Conservation (phyloP, 2,888 invertebrate species). For the Scaeva pyrastri region DNA sequence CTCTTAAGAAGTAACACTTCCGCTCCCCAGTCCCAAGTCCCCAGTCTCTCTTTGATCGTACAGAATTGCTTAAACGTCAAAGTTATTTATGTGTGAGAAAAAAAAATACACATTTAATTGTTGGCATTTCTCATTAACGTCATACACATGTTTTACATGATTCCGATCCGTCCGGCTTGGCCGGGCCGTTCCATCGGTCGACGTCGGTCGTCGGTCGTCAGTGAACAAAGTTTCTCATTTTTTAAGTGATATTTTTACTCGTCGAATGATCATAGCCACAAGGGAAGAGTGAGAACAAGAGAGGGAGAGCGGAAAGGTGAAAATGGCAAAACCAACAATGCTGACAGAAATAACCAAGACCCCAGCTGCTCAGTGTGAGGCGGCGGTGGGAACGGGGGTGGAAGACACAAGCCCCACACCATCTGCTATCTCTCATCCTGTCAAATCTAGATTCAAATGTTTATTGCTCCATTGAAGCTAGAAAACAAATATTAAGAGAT, state of each 20-base stretch:
- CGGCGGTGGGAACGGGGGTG: no score
- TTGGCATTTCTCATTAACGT: constrained; percentile 41
- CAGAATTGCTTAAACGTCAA: not conserved
- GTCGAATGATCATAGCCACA: constrained; percentile 1
- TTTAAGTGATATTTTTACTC: constrained; percentile 22
- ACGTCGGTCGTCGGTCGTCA: constrained; percentile 44
- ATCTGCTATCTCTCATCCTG: constrained; percentile 5
- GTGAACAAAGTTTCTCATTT: constrained; percentile 5
- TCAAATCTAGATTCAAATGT: not conserved
- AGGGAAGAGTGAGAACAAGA: not conserved
- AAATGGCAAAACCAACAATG: not conserved
- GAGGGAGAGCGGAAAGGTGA: not conserved
- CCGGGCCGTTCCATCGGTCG: no score
- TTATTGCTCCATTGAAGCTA: not conserved
- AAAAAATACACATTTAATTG: not conserved
- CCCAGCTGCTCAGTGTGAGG: not conserved
- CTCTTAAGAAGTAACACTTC: not conserved
- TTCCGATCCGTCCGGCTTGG: not conserved
- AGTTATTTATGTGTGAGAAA: not conserved
- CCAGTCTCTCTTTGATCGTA: no score
- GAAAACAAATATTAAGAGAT: not conserved
- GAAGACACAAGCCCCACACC: not conserved
- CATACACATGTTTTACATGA: constrained; percentile 51
- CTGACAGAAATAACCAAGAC: constrained; percentile 46
- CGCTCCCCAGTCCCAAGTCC: accelerated